Base-by-base conservation (phyloP, 2,888 invertebrate genomes). In the Sminthurinus aureus region DNA sequence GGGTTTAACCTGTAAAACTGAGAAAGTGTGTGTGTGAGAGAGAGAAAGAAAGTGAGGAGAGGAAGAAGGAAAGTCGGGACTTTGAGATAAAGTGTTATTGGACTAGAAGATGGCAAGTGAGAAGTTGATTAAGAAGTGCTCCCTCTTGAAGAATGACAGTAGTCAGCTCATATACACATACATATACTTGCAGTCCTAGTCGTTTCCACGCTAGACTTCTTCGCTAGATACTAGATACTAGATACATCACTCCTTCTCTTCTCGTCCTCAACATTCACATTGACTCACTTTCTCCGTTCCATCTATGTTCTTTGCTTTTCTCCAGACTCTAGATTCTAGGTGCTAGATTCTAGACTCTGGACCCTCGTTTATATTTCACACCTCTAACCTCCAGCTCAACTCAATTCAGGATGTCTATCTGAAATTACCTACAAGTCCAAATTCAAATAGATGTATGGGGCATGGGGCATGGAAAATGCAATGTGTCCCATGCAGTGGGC, bases 141-240 rank as follows among this genome's bases (percentile, higher is more conserved):
- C 69, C 79, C 79, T 79, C 79, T 79, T 79, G 79, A 79, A 79
- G 79, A 69, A 79, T 79, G 79, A 79, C 79, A 79, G 79, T 79
- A n/a, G 52, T n/a, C 69, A 79, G 79, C 50, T 51, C 38, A 50
- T 3, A 75, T 75, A 75, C 15, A 50, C 15, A 26, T 38, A 75
- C 15, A 50, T 20, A 38, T 75, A 38, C 51, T 50, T 51, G 0
- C 73, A 26, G 24, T 73, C 51, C 4, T 75, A 2, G 2, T 58
- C 58, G 15, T 58, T 58, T 18, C 18, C 18, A 6, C 58, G 2
- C 58, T 18, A 58, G 58, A 13, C 58, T 58, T 18, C 4, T 52
- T 13, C 52, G 13, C 52, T 52, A 11, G 8, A 8, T 52, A 52
- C 52, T 52, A 11, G 8, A 8, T 52, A 52, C 52, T 52, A 52